Base-by-base conservation (phyloP, 2,113 vertebrate genomes). In the Sardina pilchardus region DNA sequence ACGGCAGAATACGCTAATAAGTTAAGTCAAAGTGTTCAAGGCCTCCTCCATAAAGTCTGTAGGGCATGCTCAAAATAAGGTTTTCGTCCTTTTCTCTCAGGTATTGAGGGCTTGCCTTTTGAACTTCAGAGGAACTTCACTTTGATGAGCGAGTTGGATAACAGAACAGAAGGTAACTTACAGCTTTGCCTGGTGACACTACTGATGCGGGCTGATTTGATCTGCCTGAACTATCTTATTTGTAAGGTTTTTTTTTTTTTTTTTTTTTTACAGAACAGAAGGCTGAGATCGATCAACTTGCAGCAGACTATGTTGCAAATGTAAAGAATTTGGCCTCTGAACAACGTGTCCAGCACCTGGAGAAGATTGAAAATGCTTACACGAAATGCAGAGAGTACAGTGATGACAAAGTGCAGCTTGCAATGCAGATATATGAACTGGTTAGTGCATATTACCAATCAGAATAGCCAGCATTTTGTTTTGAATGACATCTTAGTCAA, bases 341-440 rank as follows among this genome's bases (percentile, higher is more conserved):
- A 87, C 97, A 99, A 53, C 98, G 98, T 85, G 91, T 99, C 90
- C 96, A 97, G 86, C 97, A 98, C 50, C 95, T 99, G 89, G 96
- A 96, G 90, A 98, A 98, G 93, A 99, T 99, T 91, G 97, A 99
- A 84, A 96, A 97, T 84, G 97, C 98, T 30, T 99, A 99, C 89
- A 96, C 96, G 90, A 99, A 99, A 91, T 99, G 98, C 96, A 98
- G 97, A 90, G 98, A 99, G 82, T 99, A 97, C 90, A 98, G 98
- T 12, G 98, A 99, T 26, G 98, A 99, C 92, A 99, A 99, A 90
- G 98, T 99, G 85, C 98, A 99, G 91, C 96, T 99, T 89, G 98
- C 98, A 84, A 98, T 99, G 98, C 98, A 99, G 95, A 99, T 98
- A 75, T 99, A 99, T 53, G 98, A 99, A 90, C 98, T 99, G 98